Conservation (phyloP, 64 coral and sea anemone genomes). For the Acropora yongei region DNA sequence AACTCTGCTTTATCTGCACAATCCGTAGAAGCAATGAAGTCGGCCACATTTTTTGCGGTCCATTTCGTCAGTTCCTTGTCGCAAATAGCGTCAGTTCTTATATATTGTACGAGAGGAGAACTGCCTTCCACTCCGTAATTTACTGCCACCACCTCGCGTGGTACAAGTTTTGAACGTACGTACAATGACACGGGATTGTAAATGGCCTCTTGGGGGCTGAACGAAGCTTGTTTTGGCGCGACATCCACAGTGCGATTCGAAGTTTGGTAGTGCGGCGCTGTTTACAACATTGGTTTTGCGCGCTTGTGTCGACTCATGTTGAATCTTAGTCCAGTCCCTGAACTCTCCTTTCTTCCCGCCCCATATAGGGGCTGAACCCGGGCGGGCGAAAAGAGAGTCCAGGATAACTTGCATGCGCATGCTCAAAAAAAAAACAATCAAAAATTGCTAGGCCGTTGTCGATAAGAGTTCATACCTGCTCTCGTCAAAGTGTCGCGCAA, state of each 20-base stretch:
- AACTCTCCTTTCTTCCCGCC: too few species aligned
- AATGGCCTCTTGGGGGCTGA: conserved; percentile 52
- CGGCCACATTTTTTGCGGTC: conserved; percentile 82
- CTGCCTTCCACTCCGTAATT: conserved; percentile 52
- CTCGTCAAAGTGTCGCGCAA: too few species aligned
- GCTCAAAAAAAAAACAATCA: too few species aligned
- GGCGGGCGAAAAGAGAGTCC: too few species aligned
- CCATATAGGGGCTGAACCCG: too few species aligned
- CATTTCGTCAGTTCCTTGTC: conserved; percentile 73
- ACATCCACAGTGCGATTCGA: not conserved
- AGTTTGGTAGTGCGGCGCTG: conserved; percentile 5
- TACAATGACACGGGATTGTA: conserved; percentile 85
- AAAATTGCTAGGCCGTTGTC: too few species aligned
- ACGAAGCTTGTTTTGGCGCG: conserved; percentile 1
- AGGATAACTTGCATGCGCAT: too few species aligned
- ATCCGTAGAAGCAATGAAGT: conserved; percentile 87
- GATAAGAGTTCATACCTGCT: too few species aligned
- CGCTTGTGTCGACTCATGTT: not conserved
- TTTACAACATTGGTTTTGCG: not conserved
- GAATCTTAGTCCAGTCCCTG: too few species aligned
- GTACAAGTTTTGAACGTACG: conserved; percentile 81
- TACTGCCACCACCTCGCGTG: conserved; percentile 75
- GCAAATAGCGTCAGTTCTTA: conserved; percentile 87
- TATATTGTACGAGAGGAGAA: conserved; percentile 85
- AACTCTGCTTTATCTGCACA: conserved; percentile 79